phyloP scores from a whole-genome alignment of 1,140 invertebrate species.

The Samia ricini region DNA sequence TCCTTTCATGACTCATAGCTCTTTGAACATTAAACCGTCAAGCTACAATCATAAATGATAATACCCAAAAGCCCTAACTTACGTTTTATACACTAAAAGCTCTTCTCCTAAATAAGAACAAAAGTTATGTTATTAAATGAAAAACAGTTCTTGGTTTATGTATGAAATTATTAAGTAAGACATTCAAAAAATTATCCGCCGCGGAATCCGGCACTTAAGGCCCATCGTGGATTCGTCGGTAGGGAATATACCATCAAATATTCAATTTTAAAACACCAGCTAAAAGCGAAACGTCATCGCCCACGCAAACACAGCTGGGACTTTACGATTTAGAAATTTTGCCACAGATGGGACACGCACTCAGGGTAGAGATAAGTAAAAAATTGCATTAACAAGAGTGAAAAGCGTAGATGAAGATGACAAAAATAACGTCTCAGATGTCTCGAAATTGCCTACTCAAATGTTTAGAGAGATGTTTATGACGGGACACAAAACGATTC shows the following conservation, averaged over 20 bases:
- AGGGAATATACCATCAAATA: constrained; percentile 76
- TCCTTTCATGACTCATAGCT: too few species aligned
- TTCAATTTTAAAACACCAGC: constrained; percentile 77
- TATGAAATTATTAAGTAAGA: constrained; percentile 53
- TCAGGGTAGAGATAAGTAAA: constrained; percentile 65
- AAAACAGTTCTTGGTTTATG: constrained; percentile 36
- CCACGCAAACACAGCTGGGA: constrained; percentile 68
- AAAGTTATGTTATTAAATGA: not conserved
- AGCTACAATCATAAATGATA: too few species aligned
- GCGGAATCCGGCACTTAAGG: constrained; percentile 54
- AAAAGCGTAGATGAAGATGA: constrained; percentile 67
- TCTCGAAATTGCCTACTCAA: constrained; percentile 58
- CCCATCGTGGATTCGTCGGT: constrained; percentile 69
- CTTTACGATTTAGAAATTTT: constrained; percentile 73
- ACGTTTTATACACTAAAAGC: too few species aligned
- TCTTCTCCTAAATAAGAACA: too few species aligned
- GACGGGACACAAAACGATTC: constrained; percentile 53
- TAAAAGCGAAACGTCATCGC: constrained; percentile 77
- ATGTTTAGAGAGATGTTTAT: constrained; percentile 63
- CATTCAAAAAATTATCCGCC: constrained; percentile 68
- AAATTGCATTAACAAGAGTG: constrained; percentile 75
- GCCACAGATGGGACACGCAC: constrained; percentile 74
- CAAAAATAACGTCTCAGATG: constrained; percentile 59
- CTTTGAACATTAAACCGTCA: too few species aligned
- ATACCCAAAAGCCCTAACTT: too few species aligned